Base-by-base conservation (phyloP, 2,113 vertebrate genomes). In the Neotoma lepida region DNA sequence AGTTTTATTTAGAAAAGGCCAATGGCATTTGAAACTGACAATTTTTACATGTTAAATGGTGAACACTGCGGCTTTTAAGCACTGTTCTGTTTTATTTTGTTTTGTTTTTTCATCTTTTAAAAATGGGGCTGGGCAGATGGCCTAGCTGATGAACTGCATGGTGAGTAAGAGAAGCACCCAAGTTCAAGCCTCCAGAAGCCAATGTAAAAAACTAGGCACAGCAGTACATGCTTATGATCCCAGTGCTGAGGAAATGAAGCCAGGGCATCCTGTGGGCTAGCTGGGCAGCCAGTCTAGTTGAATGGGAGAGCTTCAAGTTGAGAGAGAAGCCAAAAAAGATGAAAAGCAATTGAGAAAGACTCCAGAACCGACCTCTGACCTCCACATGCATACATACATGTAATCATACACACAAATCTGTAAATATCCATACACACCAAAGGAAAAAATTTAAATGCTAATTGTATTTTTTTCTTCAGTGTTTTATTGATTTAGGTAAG, bases 11-110 rank as follows among this genome's bases (percentile, higher is more conserved):
- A 94, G 92, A 90, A 92, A 93, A 82, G 28, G 22, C 39, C 82
- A n/a, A 74, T 73, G 18, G 91, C 81, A 82, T 90, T 86, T 96
- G 46, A 96, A 96, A 91, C 44, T 70, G 92, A 96, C 9, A 54
- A 92, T 80, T 93, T 95, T 39, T 88, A 10, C 91, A 9, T 41
- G 63, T 81, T 63, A 93, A 95, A 85, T 92, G n/a, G 80, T 39
- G 89, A 33, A 90, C 54, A 95, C 15, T 87, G 86, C 9, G 33
- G 8, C 20, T 66, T 92, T 92, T 63, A 73, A 95, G 63, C n/a
- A 88, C 5, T 9, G 70, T 66, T 73, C 63, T 73, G 1, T 7
- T 73, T 68, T 70, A 10, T 66, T 77, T 51, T 77, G 13, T 68
- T 90, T 96, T 73, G 9, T 76, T 70, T 94, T 73, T 64, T 13